Percentiles rank a stretch among this genome's conserved stretches.
These are phyloP conservation scores for Zaprionus lachaisei DNA, from an alignment of 1,140 invertebrate genomes.

Conservation along the genomic window DNA sequence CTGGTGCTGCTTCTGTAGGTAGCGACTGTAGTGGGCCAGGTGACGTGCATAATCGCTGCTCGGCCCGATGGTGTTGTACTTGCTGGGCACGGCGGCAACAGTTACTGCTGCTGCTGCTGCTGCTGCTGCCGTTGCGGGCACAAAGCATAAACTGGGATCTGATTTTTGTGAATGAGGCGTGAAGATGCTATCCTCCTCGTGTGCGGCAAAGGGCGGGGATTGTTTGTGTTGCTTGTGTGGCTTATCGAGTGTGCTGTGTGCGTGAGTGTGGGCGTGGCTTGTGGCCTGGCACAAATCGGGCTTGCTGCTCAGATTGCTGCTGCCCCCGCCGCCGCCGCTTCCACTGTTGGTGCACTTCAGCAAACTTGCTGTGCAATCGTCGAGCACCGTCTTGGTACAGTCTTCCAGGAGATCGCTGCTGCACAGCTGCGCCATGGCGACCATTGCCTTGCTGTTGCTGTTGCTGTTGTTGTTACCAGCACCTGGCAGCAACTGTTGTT, in stretches of 20 bases:
- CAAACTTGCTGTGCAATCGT: slow-evolving; percentile 75
- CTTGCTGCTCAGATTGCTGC: slow-evolving; percentile 46
- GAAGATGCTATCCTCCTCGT: slow-evolving; percentile 74
- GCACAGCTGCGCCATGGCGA: slow-evolving; percentile 64
- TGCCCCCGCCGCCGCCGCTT: slow-evolving; percentile 31
- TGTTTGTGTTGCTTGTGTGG: slow-evolving; percentile 42
- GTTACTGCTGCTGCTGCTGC: slow-evolving; percentile 26
- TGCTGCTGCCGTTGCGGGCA: slow-evolving; percentile 37
- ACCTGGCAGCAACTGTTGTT: slow-evolving; percentile 45
- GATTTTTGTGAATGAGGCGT: slow-evolving; percentile 77
- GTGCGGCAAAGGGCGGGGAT: slow-evolving; percentile 62
- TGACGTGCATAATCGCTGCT: slow-evolving; percentile 80
- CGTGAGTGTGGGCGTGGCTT: slow-evolving; percentile 37
- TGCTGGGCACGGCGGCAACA: slow-evolving; percentile 40
- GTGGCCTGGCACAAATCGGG: slow-evolving; percentile 72
- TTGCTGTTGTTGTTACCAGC: slow-evolving; percentile 50
- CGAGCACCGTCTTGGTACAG: slow-evolving; percentile 74
- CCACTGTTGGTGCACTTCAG: slow-evolving; percentile 70
- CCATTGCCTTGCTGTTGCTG: slow-evolving; percentile 52
- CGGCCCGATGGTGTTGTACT: slow-evolving; percentile 82
- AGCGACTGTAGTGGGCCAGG: slow-evolving; percentile 74
- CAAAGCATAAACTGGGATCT: slow-evolving; percentile 74
- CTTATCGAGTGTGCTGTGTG: slow-evolving; percentile 15
- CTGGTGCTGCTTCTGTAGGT: slow-evolving; percentile 77
- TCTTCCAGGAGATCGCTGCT: slow-evolving; percentile 74